Conservation (phyloP, 1,140 invertebrate species). For the Drosophila erecta region DNA sequence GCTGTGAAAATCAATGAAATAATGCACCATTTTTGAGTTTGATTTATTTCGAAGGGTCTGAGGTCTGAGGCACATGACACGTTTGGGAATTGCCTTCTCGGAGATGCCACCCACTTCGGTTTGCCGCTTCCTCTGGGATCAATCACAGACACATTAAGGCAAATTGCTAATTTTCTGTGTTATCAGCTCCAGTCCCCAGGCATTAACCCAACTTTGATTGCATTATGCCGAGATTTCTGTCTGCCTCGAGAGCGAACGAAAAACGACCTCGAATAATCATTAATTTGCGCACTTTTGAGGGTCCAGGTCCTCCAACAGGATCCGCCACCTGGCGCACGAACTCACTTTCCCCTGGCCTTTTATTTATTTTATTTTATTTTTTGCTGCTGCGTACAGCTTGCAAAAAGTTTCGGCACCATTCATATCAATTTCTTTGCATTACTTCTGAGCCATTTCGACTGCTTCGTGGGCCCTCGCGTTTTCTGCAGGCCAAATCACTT, state of each 20-base stretch:
- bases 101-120: conserved; percentile 4
- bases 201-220: conserved; percentile 72
- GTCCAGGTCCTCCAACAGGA: conserved; percentile 10
- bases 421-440: conserved; percentile 77
- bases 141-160: conserved; percentile 73
- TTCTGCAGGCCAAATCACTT: conserved; percentile 63
- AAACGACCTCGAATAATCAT: conserved; percentile 66
- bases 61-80: conserved; percentile 12
- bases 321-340: conserved; percentile 57
- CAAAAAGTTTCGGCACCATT: conserved; percentile 70
- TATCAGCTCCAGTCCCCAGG: conserved; percentile 45
- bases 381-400: conserved; percentile 47
- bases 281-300: conserved; percentile 64
- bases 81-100: conserved; percentile 17
- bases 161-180: conserved; percentile 71
- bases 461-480: conserved; percentile 9
- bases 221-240: conserved; percentile 69
- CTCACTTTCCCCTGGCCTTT: conserved; percentile 41
- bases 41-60: conserved; percentile 10
- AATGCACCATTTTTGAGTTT: conserved; percentile 2
- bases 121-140: conserved; percentile 45
- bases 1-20: conserved; percentile 57
- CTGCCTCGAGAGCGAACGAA: conserved; percentile 5
- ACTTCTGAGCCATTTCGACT: conserved; percentile 45
- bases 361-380: conserved; percentile 37